phyloP scores from a whole-genome alignment of 2,888 invertebrate genomes.

The Ceriagrion tenellum region DNA sequence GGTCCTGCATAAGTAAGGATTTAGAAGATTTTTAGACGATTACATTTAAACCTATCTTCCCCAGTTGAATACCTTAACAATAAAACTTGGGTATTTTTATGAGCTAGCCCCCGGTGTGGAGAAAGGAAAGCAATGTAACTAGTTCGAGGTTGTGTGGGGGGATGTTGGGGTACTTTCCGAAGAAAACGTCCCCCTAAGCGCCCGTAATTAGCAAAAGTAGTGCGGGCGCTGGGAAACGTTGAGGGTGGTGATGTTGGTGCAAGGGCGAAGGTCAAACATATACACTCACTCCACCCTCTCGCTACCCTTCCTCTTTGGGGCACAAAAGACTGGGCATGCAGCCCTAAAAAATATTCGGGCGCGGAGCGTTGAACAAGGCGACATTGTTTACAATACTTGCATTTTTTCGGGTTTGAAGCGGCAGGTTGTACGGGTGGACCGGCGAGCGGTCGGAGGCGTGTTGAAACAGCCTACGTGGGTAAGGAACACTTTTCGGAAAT shows the following conservation, averaged over 20 bases:
- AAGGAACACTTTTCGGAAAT: neutral
- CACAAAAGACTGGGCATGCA: neutral
- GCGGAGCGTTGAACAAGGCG: neutral
- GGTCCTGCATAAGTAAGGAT: too few relatives aligned
- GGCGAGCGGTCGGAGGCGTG: neutral
- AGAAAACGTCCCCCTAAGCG: constrained; percentile 6
- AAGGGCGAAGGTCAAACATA: neutral
- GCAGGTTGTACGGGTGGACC: too few relatives aligned
- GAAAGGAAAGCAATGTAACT: neutral
- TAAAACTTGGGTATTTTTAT: too few relatives aligned
- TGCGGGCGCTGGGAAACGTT: neutral
- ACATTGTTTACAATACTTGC: constrained; percentile 16
- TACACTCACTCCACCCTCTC: neutral
- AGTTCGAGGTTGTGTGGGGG: neutral
- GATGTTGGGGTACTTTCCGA: neutral
- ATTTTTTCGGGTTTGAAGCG: neutral
- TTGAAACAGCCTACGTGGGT: neutral
- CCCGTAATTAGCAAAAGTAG: constrained; percentile 20
- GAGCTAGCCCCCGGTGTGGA: neutral
- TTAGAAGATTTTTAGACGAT: too few relatives aligned
- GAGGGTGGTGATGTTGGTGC: neutral
- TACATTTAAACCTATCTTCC: too few relatives aligned
- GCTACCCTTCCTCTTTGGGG: neutral
- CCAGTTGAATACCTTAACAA: too few relatives aligned
- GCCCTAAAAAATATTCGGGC: neutral